A percentile compares a stretch with the other conserved stretches of the same genome.
phyloP scores from a whole-genome alignment of 2,888 invertebrate species.

The Lithophane ornitopus region DNA sequence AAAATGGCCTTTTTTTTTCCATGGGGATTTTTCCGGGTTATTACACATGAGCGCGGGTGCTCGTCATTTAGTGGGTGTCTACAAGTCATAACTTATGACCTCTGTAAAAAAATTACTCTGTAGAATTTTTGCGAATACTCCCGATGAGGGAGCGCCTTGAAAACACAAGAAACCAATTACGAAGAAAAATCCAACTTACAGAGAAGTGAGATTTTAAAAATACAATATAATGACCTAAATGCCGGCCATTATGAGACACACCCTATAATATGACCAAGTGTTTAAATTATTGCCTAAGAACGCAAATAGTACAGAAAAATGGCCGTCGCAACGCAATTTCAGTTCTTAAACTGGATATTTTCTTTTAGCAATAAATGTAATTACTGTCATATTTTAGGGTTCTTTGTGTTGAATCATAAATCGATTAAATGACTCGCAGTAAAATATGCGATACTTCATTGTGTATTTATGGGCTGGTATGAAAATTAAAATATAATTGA shows the following conservation, averaged over 20 bases:
- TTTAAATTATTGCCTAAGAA: conserved; percentile 69
- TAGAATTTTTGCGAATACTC: too few relatives aligned
- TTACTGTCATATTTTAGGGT: conserved; percentile 63
- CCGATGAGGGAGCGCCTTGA: not conserved
- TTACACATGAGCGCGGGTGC: too few relatives aligned
- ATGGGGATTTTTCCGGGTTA: too few relatives aligned
- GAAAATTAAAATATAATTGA: conserved; percentile 34
- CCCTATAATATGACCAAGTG: conserved; percentile 61
- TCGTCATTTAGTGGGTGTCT: too few relatives aligned
- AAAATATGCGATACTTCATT: conserved; percentile 12
- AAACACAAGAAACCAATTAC: conserved; percentile 21
- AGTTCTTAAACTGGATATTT: conserved; percentile 52
- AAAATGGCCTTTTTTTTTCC: too few relatives aligned
- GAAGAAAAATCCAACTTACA: conserved; percentile 27
- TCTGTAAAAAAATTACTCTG: too few relatives aligned
- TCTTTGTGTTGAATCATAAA: conserved; percentile 36
- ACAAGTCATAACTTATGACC: too few relatives aligned
- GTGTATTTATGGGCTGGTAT: conserved; percentile 3
- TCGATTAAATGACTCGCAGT: conserved; percentile 7
- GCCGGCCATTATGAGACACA: conserved; percentile 43
- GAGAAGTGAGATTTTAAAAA: conserved; percentile 58
- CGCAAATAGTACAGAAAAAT: conserved; percentile 68
- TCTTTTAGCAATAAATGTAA: conserved; percentile 63
- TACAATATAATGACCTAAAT: conserved; percentile 64
- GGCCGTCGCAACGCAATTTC: conserved; percentile 51